Evolutionary conservation across 2,797 vertebrate species (phyloP).

Genomic region (Bradypodion ventrale): DNA sequence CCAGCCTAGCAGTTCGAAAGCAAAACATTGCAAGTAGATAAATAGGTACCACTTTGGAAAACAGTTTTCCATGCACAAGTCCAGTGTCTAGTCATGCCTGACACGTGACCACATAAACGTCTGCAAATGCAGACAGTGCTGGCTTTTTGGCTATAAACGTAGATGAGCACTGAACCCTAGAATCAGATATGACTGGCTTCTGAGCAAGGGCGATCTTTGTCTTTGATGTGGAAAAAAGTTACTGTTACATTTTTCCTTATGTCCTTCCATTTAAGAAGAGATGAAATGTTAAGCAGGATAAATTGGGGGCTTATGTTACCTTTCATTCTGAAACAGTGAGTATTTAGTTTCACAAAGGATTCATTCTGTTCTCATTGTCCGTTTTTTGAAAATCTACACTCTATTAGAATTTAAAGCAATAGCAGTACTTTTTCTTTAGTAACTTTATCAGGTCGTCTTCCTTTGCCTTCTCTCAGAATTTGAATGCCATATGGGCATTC

Average conservation of each 20-base stretch:
- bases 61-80: too few relatives aligned
- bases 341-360: not conserved
- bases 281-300: not conserved
- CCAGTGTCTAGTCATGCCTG: too few relatives aligned
- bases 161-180: too few relatives aligned
- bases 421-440: not conserved
- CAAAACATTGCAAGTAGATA: too few relatives aligned
- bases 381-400: not conserved
- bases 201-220: too few relatives aligned
- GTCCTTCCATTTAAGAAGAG: not conserved
- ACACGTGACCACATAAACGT: too few relatives aligned
- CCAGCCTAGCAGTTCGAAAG: too few relatives aligned
- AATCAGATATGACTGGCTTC: too few relatives aligned
- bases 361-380: not conserved
- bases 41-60: too few relatives aligned
- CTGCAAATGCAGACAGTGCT: too few relatives aligned
- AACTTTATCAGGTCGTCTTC: not conserved
- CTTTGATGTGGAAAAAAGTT: not conserved
- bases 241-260: not conserved
- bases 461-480: not conserved
- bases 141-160: too few relatives aligned
- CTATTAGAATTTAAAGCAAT: not conserved
- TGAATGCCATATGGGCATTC: conserved; percentile 14
- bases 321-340: not conserved
- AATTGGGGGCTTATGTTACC: not conserved